Conservation (phyloP, 2,888 invertebrate genomes). For the Cybosia mesomella region DNA sequence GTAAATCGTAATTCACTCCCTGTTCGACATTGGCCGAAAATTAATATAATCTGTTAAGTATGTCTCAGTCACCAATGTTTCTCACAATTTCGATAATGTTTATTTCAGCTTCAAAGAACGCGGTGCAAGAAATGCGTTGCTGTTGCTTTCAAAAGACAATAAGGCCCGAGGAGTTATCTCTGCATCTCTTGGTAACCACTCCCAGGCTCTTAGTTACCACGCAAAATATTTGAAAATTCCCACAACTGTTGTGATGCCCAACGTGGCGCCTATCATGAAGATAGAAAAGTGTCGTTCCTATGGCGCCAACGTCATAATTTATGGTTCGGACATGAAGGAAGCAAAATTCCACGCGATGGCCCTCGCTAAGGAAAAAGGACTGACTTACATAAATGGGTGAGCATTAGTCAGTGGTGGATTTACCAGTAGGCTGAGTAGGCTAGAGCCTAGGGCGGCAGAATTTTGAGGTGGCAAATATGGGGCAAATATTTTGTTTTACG, state of each 20-base stretch:
- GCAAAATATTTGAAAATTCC: constrained; percentile 90
- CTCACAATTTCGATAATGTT: background rate
- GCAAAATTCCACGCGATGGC: constrained; percentile 93
- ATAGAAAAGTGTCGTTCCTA: constrained; percentile 94
- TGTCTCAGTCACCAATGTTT: background rate
- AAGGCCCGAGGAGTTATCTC: constrained; percentile 94
- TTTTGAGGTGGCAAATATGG: too few relatives aligned
- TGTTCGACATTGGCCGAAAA: background rate
- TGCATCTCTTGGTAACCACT: constrained; percentile 98
- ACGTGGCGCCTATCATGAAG: constrained; percentile 98
- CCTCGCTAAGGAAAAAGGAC: constrained; percentile 89
- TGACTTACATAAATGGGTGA: constrained; percentile 96
- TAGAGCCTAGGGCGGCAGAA: too few relatives aligned
- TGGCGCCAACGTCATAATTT: constrained; percentile 94
- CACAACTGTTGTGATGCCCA: constrained; percentile 97
- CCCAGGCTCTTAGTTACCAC: constrained; percentile 93
- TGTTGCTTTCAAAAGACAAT: constrained; percentile 91
- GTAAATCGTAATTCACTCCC: background rate
- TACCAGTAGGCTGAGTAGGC: too few relatives aligned
- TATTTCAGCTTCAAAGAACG: constrained; percentile 96
- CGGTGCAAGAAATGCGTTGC: constrained; percentile 95
- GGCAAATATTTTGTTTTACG: too few relatives aligned
- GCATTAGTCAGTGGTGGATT: constrained; percentile 41
- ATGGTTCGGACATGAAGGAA: constrained; percentile 94
- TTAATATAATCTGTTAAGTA: background rate